Conservation (phyloP, 2,888 invertebrate genomes). For the Synanthedon tipuliformis region DNA sequence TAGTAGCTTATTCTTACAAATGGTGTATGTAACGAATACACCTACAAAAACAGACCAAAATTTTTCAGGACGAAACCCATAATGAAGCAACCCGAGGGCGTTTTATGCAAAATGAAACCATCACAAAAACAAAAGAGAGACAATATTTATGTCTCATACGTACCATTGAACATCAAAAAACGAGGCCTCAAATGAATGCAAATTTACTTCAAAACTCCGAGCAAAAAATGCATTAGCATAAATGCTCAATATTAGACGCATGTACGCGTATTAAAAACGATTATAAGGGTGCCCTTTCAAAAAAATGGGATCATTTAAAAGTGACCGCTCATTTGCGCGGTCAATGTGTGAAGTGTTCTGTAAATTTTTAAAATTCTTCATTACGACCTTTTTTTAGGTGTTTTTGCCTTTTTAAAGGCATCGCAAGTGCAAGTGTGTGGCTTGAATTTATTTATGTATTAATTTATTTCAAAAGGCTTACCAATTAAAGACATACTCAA, state of each 20-base stretch:
- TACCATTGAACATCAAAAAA: conserved; percentile 49
- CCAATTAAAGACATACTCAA: too few species aligned
- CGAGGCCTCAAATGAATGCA: conserved; percentile 52
- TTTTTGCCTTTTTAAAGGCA: too few species aligned
- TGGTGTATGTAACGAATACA: too few species aligned
- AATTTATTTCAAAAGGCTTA: too few species aligned
- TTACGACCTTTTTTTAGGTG: background rate
- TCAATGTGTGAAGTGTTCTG: conserved; percentile 5
- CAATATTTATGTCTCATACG: conserved; percentile 54
- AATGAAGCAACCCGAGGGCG: conserved; percentile 26
- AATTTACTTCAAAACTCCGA: conserved; percentile 25
- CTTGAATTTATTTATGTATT: too few species aligned
- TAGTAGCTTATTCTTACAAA: too few species aligned
- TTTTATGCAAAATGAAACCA: conserved; percentile 33
- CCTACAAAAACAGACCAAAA: conserved; percentile 12
- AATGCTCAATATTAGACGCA: conserved; percentile 35
- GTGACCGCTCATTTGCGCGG: conserved; percentile 11
- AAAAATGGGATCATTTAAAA: conserved; percentile 12
- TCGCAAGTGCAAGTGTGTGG: too few species aligned
- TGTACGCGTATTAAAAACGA: conserved; percentile 35
- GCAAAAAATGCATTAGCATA: conserved; percentile 42
- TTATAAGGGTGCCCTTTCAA: conserved; percentile 17
- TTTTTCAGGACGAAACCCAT: conserved; percentile 29
- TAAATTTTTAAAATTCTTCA: conserved; percentile 7
- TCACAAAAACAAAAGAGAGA: conserved; percentile 32